These are phyloP conservation scores for Ashinkailepas kermadecensis DNA, from an alignment of 2,888 invertebrate species.

Conservation along the genomic window DNA sequence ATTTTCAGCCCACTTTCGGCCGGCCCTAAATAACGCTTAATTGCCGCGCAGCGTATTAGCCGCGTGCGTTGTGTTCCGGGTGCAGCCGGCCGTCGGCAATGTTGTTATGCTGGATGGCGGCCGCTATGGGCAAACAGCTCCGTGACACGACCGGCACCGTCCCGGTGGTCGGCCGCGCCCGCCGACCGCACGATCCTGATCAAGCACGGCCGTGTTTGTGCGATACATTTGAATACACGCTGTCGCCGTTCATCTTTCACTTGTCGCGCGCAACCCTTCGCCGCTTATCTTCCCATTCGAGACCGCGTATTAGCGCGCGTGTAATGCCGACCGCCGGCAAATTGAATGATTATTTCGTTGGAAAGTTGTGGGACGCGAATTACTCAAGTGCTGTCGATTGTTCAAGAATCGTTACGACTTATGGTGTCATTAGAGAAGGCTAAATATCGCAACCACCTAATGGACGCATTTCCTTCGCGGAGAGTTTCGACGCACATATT, in stretches of 20 bases:
- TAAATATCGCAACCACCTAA: neutral
- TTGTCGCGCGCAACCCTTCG: no score
- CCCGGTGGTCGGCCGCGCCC: neutral
- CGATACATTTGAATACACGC: neutral
- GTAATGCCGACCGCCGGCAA: neutral
- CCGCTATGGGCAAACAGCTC: neutral
- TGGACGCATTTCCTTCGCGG: conserved; percentile 2
- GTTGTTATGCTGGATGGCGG: neutral
- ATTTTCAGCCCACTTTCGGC: neutral
- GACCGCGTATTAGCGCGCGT: neutral
- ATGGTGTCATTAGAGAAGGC: neutral
- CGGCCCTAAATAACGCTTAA: conserved; percentile 15
- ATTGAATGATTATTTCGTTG: conserved; percentile 15
- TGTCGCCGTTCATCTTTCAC: neutral
- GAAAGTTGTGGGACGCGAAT: neutral
- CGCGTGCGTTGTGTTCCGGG: neutral
- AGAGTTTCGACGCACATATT: neutral
- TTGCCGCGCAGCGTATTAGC: neutral
- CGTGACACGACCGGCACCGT: neutral
- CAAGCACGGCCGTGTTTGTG: neutral
- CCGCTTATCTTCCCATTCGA: neutral
- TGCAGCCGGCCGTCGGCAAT: neutral
- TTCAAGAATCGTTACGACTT: neutral
- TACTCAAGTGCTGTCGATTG: conserved; percentile 1
- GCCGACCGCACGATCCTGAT: neutral